Percentiles rank a stretch among this genome's conserved stretches.
These are phyloP conservation scores for Marisa cornuarietis DNA, from an alignment of 1,140 invertebrate species.

Conservation along the genomic window DNA sequence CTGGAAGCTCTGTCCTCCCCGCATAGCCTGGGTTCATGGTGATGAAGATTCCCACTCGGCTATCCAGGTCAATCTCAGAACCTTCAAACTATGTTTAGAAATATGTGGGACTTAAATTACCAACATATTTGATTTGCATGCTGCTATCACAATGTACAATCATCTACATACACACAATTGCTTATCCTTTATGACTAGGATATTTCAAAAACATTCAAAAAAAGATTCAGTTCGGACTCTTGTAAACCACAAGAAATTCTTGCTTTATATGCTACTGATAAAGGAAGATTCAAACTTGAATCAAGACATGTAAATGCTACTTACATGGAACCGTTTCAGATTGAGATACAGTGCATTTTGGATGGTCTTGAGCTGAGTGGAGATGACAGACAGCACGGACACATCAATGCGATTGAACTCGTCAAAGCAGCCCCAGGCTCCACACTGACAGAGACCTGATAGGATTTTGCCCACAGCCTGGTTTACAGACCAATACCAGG, in stretches of 20 bases:
- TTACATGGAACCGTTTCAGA: constrained; percentile 77
- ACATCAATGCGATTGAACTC: constrained; percentile 92
- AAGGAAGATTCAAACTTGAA: background rate
- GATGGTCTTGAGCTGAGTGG: constrained; percentile 88
- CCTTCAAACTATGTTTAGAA: constrained; percentile 76
- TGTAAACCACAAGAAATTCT: no score
- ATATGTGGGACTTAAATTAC: constrained; percentile 16
- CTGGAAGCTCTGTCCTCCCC: constrained; percentile 86
- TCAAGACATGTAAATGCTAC: constrained; percentile 27
- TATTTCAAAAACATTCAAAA: no score
- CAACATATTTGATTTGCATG: background rate
- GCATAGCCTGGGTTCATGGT: constrained; percentile 95
- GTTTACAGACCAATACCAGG: constrained; percentile 23
- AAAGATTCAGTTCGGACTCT: no score
- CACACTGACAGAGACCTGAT: constrained; percentile 78
- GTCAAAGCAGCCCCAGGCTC: constrained; percentile 82
- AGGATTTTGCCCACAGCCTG: constrained; percentile 85
- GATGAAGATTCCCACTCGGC: constrained; percentile 89
- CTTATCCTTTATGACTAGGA: no score
- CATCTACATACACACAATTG: background rate
- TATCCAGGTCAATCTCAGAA: constrained; percentile 81
- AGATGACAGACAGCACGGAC: constrained; percentile 90
- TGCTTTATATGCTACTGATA: no score
- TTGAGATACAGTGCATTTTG: constrained; percentile 81
- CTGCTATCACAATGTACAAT: background rate